Conservation (phyloP, 2,888 invertebrate genomes). For the Seira ritae region DNA sequence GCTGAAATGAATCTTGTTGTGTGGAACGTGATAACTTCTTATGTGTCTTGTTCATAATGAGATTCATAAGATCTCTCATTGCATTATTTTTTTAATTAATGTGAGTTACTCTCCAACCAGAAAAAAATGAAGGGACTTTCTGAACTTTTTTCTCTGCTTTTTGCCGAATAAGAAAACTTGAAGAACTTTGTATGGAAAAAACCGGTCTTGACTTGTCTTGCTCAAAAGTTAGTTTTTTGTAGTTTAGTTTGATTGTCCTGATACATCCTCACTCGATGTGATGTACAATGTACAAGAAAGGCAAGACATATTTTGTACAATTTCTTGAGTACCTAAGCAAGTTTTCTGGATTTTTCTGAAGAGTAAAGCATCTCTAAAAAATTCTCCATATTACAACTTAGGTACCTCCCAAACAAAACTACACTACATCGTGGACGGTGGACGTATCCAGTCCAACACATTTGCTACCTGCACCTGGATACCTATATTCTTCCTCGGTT, state of each 20-base stretch:
- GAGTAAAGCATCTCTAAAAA: no score
- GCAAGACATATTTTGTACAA: not conserved
- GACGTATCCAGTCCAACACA: no score
- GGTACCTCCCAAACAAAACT: conserved; percentile 29
- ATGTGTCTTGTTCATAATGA: conserved; percentile 39
- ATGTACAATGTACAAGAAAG: conserved; percentile 45
- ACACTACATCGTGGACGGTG: conserved; percentile 25
- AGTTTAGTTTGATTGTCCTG: conserved; percentile 53
- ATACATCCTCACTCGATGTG: no score
- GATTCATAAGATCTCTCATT: conserved; percentile 23
- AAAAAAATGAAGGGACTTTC: conserved; percentile 52
- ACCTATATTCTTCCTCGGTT: conserved; percentile 29
- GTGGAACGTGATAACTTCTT: conserved; percentile 19
- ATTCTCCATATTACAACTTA: no score
- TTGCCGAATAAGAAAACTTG: no score
- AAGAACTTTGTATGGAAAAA: conserved; percentile 27
- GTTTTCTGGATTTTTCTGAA: conserved; percentile 14
- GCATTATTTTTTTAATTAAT: not conserved
- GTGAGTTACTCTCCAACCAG: no score
- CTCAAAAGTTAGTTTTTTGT: no score
- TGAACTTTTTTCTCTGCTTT: no score
- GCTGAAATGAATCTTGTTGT: conserved; percentile 32
- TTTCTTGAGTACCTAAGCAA: no score
- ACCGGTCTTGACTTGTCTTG: conserved; percentile 55
- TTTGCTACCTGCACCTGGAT: conserved; percentile 7